phyloP scores from a whole-genome alignment of 1,140 invertebrate genomes.

The Drosophila pandora region DNA sequence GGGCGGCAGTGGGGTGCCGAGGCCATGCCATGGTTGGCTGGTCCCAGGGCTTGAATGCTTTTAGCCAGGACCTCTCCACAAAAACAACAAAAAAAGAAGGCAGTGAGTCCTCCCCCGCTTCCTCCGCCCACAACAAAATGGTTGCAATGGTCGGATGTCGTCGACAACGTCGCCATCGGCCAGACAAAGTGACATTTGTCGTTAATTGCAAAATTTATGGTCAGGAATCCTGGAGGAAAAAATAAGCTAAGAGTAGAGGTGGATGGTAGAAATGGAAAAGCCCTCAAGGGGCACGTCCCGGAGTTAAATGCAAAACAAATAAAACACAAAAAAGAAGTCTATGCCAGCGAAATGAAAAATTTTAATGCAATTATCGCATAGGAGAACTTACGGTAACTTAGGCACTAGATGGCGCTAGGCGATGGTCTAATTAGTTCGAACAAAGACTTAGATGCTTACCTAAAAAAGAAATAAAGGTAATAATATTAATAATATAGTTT shows the following conservation, averaged over 20 bases:
- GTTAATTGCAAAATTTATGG: constrained; percentile 82
- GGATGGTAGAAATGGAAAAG: constrained; percentile 17
- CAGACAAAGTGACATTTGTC: constrained; percentile 82
- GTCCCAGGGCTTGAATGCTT: constrained; percentile 61
- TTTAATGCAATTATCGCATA: constrained; percentile 31
- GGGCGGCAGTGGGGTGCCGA: constrained; percentile 43
- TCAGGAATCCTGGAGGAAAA: constrained; percentile 53
- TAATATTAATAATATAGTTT: constrained; percentile 9
- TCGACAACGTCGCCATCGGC: constrained; percentile 43
- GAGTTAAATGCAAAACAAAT: constrained; percentile 44
- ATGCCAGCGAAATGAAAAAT: constrained; percentile 24
- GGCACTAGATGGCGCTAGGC: constrained; percentile 24
- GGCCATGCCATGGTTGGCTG: constrained; percentile 59
- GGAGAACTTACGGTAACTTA: constrained; percentile 59
- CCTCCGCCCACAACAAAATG: constrained; percentile 23
- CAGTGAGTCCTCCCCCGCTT: not conserved
- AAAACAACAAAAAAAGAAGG: constrained; percentile 11
- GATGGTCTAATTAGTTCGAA: constrained; percentile 69
- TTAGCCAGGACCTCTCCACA: constrained; percentile 28
- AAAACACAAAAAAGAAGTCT: constrained; percentile 10
- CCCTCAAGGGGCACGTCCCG: constrained; percentile 26
- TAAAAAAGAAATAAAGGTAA: constrained; percentile 36
- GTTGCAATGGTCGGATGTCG: constrained; percentile 49
- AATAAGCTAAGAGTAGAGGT: too few relatives aligned
- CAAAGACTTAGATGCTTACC: constrained; percentile 58